phyloP scores from a whole-genome alignment of 2,113 vertebrate species.

The Aegotheles bennettii region DNA sequence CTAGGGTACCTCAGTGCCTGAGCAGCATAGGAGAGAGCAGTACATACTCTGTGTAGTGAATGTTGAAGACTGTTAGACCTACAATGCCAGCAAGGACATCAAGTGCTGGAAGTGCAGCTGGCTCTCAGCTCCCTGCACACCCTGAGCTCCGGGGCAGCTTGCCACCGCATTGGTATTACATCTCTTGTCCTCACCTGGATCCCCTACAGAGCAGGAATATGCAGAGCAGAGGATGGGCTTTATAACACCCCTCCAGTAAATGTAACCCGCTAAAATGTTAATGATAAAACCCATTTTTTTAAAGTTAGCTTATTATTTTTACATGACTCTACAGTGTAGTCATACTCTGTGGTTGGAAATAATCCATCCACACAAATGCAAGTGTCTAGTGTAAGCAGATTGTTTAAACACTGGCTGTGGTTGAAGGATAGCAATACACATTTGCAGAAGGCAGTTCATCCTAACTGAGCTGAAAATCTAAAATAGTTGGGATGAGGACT shows the following conservation, averaged over 20 bases:
- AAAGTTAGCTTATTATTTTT: background rate
- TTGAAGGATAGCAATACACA: background rate
- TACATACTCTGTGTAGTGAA: no score
- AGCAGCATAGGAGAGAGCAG: no score
- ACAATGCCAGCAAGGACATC: no score
- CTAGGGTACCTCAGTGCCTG: no score
- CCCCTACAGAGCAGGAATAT: fast-evolving
- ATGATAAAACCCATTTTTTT: background rate
- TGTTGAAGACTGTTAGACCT: no score
- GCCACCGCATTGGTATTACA: no score
- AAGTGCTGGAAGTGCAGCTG: no score
- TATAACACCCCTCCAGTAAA: background rate
- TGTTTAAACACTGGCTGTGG: background rate
- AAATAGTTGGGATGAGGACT: background rate
- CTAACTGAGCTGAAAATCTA: background rate
- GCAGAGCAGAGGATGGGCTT: background rate
- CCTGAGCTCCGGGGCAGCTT: no score
- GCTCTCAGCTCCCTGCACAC: no score
- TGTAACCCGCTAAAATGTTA: background rate
- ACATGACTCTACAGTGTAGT: background rate
- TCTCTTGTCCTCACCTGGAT: no score
- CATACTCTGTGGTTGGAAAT: background rate
- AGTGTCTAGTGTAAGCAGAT: background rate
- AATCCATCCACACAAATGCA: background rate
- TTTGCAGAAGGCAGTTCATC: background rate